Evolutionary conservation across 2,797 vertebrate species (phyloP).

Genomic region (Anas capensis): DNA sequence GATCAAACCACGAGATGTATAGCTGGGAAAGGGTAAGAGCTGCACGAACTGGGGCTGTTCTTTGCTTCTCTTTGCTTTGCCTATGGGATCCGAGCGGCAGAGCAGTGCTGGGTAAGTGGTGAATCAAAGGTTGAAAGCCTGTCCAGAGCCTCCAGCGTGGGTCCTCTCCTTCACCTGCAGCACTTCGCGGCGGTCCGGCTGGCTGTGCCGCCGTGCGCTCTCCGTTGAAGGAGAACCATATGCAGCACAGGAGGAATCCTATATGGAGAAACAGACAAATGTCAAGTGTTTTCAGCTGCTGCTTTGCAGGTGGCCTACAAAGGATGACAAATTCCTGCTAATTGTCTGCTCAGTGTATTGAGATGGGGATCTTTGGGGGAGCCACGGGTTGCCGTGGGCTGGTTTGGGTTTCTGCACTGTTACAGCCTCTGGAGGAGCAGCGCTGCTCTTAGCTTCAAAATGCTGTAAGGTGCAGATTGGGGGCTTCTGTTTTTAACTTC

Average conservation of each 20-base stretch:
- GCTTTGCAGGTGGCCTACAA: background rate
- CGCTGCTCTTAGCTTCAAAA: too few relatives aligned
- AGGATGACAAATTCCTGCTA: background rate
- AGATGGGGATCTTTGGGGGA: background rate
- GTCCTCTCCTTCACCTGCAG: too few relatives aligned
- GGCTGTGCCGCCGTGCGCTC: background rate
- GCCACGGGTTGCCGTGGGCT: too few relatives aligned
- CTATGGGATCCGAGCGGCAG: rapidly evolving
- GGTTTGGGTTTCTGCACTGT: too few relatives aligned
- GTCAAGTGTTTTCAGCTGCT: constrained; percentile 10
- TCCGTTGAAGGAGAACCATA: rapidly evolving
- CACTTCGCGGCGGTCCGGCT: rapidly evolving
- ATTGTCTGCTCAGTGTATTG: rapidly evolving
- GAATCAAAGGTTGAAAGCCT: background rate
- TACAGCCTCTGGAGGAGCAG: background rate
- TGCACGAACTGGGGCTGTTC: background rate
- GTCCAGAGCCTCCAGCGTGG: background rate
- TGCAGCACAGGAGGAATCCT: rapidly evolving
- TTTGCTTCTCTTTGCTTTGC: background rate
- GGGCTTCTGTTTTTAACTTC: background rate
- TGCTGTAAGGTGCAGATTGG: background rate
- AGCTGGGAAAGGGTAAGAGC: background rate
- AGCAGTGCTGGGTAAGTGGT: background rate
- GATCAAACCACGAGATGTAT: background rate
- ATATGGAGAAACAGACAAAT: background rate